phyloP scores from a whole-genome alignment of 2,888 invertebrate species.

The Atherix ibis region DNA sequence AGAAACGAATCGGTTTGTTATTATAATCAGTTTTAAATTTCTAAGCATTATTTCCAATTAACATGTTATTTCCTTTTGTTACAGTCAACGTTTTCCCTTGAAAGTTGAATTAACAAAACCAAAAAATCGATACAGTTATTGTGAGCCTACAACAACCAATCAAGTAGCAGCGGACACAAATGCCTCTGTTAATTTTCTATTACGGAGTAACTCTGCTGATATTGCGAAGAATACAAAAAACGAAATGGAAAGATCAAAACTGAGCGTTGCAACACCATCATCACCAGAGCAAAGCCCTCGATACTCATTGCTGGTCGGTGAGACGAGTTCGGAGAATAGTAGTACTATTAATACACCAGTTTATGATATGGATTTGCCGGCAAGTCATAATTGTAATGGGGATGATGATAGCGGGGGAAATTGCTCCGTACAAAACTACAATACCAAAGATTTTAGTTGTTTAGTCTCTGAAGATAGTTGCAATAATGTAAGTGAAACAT shows the following conservation, averaged over 20 bases:
- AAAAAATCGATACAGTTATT: constrained; percentile 23
- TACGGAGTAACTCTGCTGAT: constrained; percentile 20
- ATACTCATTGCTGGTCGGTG: constrained; percentile 30
- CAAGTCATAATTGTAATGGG: constrained; percentile 1
- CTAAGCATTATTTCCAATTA: constrained; percentile 6
- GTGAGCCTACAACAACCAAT: constrained; percentile 14
- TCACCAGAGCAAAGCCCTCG: constrained; percentile 31
- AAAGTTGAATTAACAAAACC: constrained; percentile 16
- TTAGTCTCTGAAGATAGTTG: constrained; percentile 27
- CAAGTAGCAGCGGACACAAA: constrained; percentile 5
- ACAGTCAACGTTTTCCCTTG: constrained; percentile 5
- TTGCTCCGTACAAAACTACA: constrained; percentile 13
- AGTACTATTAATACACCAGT: constrained; percentile 31
- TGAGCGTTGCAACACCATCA: constrained; percentile 24
- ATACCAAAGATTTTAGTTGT: constrained; percentile 16
- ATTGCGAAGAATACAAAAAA: constrained; percentile 15
- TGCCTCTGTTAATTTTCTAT: constrained; percentile 14
- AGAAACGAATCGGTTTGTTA: constrained; percentile 3
- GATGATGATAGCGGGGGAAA: constrained; percentile 10
- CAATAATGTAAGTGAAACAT: constrained; percentile 20
- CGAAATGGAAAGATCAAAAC: constrained; percentile 23
- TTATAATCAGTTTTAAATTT: not conserved
- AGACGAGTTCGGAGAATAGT: constrained; percentile 32
- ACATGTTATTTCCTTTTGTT: constrained; percentile 5
- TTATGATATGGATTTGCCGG: constrained; percentile 24